Percentiles rank a stretch among this genome's conserved stretches.
Evolutionary conservation across 2,888 invertebrate genomes (phyloP).

Genomic region (Phengaris arion): DNA sequence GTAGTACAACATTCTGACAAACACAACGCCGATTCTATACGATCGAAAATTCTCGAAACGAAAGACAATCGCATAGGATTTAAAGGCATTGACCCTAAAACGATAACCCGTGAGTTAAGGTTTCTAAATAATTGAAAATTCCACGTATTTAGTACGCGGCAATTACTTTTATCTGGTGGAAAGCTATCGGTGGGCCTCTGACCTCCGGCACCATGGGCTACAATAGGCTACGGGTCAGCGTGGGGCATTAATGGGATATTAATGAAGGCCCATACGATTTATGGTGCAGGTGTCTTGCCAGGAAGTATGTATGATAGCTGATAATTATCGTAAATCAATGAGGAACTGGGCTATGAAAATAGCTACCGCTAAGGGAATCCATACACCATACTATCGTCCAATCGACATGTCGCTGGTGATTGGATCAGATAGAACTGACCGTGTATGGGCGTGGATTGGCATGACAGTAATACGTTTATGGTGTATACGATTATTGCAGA

Average conservation of each 20-base stretch:
- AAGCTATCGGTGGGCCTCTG: conserved; percentile 35
- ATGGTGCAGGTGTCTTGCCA: neutral
- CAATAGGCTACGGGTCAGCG: conserved; percentile 48
- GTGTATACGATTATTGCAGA: no score
- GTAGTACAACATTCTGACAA: no score
- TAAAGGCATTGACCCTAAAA: conserved; percentile 11
- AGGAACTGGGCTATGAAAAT: neutral
- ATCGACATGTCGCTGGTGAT: no score
- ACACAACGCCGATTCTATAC: no score
- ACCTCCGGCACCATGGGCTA: conserved; percentile 38
- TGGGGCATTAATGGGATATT: conserved; percentile 49
- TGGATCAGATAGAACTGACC: no score
- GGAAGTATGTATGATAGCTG: conserved; percentile 19
- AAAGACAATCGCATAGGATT: conserved; percentile 22
- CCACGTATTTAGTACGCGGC: conserved; percentile 16
- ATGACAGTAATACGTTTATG: no score
- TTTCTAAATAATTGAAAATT: conserved; percentile 27
- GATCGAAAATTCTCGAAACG: neutral
- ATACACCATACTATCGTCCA: no score
- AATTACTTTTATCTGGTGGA: conserved; percentile 32
- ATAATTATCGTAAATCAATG: conserved; percentile 12
- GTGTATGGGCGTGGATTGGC: no score
- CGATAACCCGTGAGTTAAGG: conserved; percentile 12
- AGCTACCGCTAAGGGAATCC: neutral
- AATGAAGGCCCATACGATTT: conserved; percentile 40